These are phyloP conservation scores for Choreutis nemorana DNA, from an alignment of 2,888 invertebrate genomes.

Conservation along the genomic window DNA sequence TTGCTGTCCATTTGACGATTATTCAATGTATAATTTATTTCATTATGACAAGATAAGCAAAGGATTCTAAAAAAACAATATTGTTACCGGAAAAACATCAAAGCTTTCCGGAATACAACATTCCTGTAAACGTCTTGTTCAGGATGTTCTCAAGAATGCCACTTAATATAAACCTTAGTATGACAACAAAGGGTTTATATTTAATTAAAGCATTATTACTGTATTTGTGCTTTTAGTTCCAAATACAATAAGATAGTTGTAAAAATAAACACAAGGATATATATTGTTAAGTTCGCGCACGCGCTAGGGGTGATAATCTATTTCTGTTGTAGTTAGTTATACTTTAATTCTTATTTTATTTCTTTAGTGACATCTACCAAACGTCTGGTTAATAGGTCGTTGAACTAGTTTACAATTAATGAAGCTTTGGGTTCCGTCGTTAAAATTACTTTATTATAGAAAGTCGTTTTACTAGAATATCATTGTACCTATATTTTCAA, in stretches of 20 bases:
- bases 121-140: too few relatives aligned
- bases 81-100: too few relatives aligned
- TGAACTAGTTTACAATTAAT: constrained; percentile 15
- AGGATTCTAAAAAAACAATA: too few relatives aligned
- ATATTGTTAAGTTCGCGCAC: constrained; percentile 57
- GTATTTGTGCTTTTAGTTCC: constrained; percentile 15
- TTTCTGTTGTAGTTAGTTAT: constrained; percentile 37
- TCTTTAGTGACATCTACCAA: constrained; percentile 24
- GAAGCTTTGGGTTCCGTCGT: constrained; percentile 12
- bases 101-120: too few relatives aligned
- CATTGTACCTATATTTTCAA: too few relatives aligned
- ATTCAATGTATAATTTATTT: too few relatives aligned
- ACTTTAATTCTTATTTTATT: constrained; percentile 50
- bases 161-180: too few relatives aligned
- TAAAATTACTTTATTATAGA: constrained; percentile 16
- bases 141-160: too few relatives aligned
- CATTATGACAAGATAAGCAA: too few relatives aligned
- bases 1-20: too few relatives aligned
- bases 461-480: too few relatives aligned
- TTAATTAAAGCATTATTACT: background rate
- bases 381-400: constrained; percentile 15
- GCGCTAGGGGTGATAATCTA: constrained; percentile 46
- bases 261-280: constrained; percentile 51
- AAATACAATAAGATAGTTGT: constrained; percentile 51
- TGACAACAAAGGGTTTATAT: too few relatives aligned